phyloP scores from a whole-genome alignment of 2,888 invertebrate species.

The Glyphotaelius pellucidus region DNA sequence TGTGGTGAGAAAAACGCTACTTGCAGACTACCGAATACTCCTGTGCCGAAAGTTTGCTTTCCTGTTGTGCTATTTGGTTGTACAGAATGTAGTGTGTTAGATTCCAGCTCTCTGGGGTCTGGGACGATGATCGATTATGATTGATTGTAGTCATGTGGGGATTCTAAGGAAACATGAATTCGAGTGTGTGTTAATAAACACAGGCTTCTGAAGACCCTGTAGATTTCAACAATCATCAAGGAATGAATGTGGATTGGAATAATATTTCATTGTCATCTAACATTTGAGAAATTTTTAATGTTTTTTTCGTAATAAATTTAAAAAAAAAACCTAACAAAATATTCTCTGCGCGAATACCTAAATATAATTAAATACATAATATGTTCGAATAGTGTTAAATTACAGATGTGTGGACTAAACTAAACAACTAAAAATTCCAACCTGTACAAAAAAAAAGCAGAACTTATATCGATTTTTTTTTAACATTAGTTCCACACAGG shows the following conservation, averaged over 20 bases:
- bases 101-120: conserved; percentile 26
- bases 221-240: conserved; percentile 27
- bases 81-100: not conserved
- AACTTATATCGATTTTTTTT: too few relatives aligned
- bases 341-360: too few relatives aligned
- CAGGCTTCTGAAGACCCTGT: not conserved
- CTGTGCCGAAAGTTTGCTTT: not conserved
- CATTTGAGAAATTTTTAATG: not conserved
- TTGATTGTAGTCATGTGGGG: conserved; percentile 27
- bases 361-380: too few relatives aligned
- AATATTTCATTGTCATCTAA: not conserved
- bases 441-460: too few relatives aligned
- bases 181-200: conserved; percentile 8
- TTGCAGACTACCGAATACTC: conserved; percentile 20
- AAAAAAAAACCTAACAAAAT: too few relatives aligned
- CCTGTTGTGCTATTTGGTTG: conserved; percentile 5
- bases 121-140: conserved; percentile 53
- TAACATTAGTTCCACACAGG: too few relatives aligned
- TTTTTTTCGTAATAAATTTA: too few relatives aligned
- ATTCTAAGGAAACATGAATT: conserved; percentile 7
- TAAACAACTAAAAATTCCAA: too few relatives aligned
- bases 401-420: too few relatives aligned
- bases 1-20: not conserved
- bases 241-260: not conserved
- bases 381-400: too few relatives aligned